Conservation (phyloP, 2,888 invertebrate genomes). For the Lasiommata megera region DNA sequence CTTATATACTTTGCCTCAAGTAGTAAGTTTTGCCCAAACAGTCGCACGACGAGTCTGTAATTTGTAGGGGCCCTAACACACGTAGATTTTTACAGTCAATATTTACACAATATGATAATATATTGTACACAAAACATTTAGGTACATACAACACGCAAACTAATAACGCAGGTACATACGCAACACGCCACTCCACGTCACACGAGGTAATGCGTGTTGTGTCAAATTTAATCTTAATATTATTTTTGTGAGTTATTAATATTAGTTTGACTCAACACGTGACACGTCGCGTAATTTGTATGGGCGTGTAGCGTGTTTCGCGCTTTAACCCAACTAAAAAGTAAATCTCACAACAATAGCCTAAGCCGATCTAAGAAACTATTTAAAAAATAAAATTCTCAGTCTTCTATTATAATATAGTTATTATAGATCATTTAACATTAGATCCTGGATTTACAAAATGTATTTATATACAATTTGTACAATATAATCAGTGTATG, state of each 20-base stretch:
- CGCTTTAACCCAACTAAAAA: slow-evolving; percentile 32
- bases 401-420: slow-evolving; percentile 77
- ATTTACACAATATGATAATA: not conserved
- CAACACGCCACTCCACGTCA: too few relatives aligned
- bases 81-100: not conserved
- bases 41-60: not conserved
- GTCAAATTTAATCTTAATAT: too few relatives aligned
- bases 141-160: not conserved
- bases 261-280: too few relatives aligned
- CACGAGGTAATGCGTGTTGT: too few relatives aligned
- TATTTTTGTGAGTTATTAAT: too few relatives aligned
- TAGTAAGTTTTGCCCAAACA: too few relatives aligned
- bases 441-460: slow-evolving; percentile 62
- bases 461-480: slow-evolving; percentile 60
- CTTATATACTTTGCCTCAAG: too few relatives aligned
- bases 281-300: too few relatives aligned
- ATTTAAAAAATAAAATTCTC: slow-evolving; percentile 66
- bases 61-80: not conserved
- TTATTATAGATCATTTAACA: slow-evolving; percentile 58
- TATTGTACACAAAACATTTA: slow-evolving; percentile 5
- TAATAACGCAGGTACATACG: too few relatives aligned
- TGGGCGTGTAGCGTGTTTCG: not conserved
- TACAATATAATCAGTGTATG: slow-evolving; percentile 43
- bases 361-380: slow-evolving; percentile 53
- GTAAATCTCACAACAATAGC: slow-evolving; percentile 39